Conservation (phyloP, 2,888 invertebrate genomes). For the Bimastos eiseni region DNA sequence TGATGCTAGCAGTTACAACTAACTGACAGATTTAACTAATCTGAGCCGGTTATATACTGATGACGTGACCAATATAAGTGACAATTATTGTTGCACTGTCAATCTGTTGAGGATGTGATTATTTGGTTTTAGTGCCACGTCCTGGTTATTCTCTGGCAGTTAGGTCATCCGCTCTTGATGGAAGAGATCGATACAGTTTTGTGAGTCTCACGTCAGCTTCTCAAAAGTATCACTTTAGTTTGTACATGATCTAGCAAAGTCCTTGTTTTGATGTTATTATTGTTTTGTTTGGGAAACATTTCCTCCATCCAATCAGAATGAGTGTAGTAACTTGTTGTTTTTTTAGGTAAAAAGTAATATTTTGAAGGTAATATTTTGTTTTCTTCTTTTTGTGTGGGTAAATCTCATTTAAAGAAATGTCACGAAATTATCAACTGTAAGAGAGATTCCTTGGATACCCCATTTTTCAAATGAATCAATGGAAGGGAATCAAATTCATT, state of each 20-base stretch:
- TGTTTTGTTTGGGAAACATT: not conserved
- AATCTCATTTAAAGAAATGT: not conserved
- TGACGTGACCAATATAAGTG: not conserved
- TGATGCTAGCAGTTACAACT: not conserved
- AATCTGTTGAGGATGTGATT: not conserved
- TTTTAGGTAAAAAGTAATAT: too few relatives aligned
- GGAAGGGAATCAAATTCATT: too few relatives aligned
- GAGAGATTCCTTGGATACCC: not conserved
- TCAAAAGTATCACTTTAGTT: not conserved
- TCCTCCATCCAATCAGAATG: too few relatives aligned
- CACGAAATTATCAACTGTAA: not conserved
- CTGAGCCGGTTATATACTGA: not conserved
- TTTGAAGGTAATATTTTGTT: too few relatives aligned
- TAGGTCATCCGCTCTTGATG: slow-evolving; percentile 29
- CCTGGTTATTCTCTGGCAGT: slow-evolving; percentile 27
- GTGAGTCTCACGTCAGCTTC: not conserved
- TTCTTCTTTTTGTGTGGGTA: too few relatives aligned
- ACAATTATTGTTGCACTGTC: not conserved
- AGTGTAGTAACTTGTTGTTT: too few relatives aligned
- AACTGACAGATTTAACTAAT: not conserved
- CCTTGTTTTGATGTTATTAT: not conserved
- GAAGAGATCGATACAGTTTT: not conserved
- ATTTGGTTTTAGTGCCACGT: slow-evolving; percentile 17
- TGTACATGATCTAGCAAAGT: not conserved
- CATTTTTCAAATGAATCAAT: not conserved